These are phyloP conservation scores for Vanessa cardui DNA, from an alignment of 2,888 invertebrate species.

Conservation along the genomic window DNA sequence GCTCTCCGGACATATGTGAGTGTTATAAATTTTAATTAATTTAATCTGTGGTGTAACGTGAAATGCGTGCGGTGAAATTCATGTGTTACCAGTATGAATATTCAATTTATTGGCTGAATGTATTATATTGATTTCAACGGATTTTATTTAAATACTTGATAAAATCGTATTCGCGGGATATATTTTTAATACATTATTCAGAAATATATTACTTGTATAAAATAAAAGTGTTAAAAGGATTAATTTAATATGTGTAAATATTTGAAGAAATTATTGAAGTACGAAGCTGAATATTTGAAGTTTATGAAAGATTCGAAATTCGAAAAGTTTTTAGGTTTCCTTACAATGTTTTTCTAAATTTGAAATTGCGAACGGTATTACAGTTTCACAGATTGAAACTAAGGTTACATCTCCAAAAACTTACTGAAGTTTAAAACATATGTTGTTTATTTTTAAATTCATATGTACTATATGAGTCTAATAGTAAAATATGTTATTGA, in stretches of 20 bases:
- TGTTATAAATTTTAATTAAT: slow-evolving; percentile 43
- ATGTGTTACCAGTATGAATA: slow-evolving; percentile 25
- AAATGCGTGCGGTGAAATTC: slow-evolving; percentile 20
- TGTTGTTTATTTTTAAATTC: no score
- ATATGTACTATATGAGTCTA: no score
- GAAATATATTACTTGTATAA: slow-evolving; percentile 7
- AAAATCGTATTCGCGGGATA: neutral
- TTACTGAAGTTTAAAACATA: no score
- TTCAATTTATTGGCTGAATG: slow-evolving; percentile 4
- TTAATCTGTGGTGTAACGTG: slow-evolving; percentile 21
- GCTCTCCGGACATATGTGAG: slow-evolving; percentile 71
- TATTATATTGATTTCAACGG: slow-evolving; percentile 18
- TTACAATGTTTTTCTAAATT: no score
- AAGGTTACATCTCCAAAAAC: no score
- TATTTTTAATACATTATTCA: neutral
- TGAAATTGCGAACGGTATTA: no score
- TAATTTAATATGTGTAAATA: no score
- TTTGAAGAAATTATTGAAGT: neutral
- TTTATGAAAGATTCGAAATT: neutral
- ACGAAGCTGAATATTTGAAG: neutral
- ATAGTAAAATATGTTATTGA: no score
- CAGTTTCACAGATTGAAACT: no score
- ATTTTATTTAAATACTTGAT: slow-evolving; percentile 12
- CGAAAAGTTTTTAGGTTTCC: no score
- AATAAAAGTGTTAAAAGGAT: neutral